Evolutionary conservation across 1,140 invertebrate species (phyloP), one percentile per base, ranked within the genome.

Genomic region (Macrobrachium nipponense): DNA sequence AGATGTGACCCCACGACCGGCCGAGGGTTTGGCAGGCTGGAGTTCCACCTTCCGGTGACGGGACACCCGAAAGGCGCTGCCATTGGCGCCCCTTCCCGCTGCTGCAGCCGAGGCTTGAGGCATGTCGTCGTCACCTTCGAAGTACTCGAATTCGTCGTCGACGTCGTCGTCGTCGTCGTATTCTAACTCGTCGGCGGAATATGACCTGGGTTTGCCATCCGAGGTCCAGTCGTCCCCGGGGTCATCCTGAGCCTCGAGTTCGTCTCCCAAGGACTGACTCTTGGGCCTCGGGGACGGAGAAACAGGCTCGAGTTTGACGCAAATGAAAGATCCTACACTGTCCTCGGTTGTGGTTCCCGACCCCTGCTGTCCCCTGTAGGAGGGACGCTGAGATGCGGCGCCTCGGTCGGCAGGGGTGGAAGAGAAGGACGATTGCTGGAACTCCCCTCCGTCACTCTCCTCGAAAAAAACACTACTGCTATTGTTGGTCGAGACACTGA

Each of bases 31-130:
- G 14, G 91, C 90, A 7, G 91, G 90, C 27, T 90, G 90, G 15
- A 91, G 89, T 80, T 92, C 92, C 58, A 92, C 92, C 88, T 92
- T 93, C 80, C 91, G 90, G 87, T 92, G 92, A 68, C 90, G 91
- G 27, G 91, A 90, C 36, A 93, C 85, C 10, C 91, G 91, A 83
- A 92, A 91, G 66, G 89, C 91, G 89, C 91, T 90, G 83, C 91
- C 91, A 76, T 90, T 90, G 80, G 91, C 91, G 73, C 43, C 90
- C 90, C 36, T 90, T 87, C 88, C 90, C 90, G 82, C 82, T 90
- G 82, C 82, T 43, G 83, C 89, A 92, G 89, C 92, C 92, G 88
- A 92, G 92, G 90, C 92, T 91, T 80, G 91, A 14, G 85, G 85
- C 85, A 87, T 87, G 60, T 87, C 85, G 20, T 68, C 83, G 5